Conservation (phyloP, 2,113 vertebrate genomes). For the Neodon shergylaensis region DNA sequence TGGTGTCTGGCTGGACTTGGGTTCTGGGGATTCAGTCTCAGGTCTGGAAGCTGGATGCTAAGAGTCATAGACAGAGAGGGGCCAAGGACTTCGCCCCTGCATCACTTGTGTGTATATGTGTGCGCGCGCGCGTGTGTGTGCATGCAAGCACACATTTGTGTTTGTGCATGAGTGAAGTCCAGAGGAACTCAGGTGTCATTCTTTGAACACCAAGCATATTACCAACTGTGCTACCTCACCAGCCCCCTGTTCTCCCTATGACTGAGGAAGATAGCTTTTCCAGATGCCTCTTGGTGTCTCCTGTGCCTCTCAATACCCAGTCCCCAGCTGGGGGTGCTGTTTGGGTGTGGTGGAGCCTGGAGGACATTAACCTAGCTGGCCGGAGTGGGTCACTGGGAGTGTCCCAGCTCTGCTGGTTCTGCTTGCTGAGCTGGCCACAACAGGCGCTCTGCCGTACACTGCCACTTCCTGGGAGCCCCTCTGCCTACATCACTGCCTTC, state of each 20-base stretch:
- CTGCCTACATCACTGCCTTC: background rate
- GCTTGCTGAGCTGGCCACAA: background rate
- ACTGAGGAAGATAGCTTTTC: background rate
- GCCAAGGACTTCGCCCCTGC: background rate
- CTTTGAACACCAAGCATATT: no score
- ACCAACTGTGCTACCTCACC: background rate
- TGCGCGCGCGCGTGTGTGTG: accelerated
- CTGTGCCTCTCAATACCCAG: background rate
- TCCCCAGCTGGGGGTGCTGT: background rate
- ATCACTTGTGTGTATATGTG: background rate
- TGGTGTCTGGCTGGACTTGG: background rate
- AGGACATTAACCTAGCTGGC: background rate
- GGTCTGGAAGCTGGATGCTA: background rate
- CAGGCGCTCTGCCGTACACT: background rate
- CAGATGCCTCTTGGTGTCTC: background rate
- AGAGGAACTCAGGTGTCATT: background rate
- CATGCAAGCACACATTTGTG: background rate
- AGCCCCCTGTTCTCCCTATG: background rate
- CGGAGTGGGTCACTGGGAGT: background rate
- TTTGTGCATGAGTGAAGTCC: background rate
- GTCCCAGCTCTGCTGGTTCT: background rate
- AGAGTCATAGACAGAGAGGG: background rate
- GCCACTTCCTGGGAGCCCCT: background rate
- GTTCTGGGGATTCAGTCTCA: background rate
- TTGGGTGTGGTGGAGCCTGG: background rate